phyloP scores from a whole-genome alignment of 2,113 vertebrate species.

The Danionella cerebrum region DNA sequence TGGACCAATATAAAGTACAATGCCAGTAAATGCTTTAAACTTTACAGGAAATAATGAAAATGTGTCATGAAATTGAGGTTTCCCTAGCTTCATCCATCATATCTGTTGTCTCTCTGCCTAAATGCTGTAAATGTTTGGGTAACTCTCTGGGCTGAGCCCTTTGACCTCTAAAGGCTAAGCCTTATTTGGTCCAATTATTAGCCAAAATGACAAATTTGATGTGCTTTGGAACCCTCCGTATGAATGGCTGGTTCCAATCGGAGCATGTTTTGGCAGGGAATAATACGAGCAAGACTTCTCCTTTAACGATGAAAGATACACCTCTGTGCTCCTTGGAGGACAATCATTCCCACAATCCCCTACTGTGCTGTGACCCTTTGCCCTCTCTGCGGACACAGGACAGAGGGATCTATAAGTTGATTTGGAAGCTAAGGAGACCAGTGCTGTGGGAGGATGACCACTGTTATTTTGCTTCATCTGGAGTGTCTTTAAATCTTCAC shows the following conservation, averaged over 20 bases:
- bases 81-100: not conserved
- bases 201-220: conserved; percentile 87
- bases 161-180: conserved; percentile 68
- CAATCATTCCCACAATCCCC: conserved; percentile 90
- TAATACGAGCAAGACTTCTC: conserved; percentile 77
- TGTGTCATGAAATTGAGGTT: no score
- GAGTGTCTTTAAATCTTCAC: no score
- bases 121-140: conserved; percentile 18
- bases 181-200: conserved; percentile 86
- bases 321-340: conserved; percentile 73
- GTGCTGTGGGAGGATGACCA: conserved; percentile 39
- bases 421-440: conserved; percentile 72
- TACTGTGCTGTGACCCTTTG: conserved; percentile 81
- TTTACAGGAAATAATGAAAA: no score
- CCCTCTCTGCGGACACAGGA: conserved; percentile 85
- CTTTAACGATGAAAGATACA: conserved; percentile 98
- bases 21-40: no score
- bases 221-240: conserved; percentile 79
- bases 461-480: conserved; percentile 24
- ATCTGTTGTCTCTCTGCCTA: conserved; percentile 2
- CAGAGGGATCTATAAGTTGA: conserved; percentile 85
- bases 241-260: conserved; percentile 72
- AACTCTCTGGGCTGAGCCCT: conserved; percentile 71
- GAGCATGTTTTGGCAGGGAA: conserved; percentile 73
- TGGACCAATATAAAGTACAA: no score